Evolutionary conservation across 2,113 vertebrate species (phyloP).

Genomic region (Passer domesticus): DNA sequence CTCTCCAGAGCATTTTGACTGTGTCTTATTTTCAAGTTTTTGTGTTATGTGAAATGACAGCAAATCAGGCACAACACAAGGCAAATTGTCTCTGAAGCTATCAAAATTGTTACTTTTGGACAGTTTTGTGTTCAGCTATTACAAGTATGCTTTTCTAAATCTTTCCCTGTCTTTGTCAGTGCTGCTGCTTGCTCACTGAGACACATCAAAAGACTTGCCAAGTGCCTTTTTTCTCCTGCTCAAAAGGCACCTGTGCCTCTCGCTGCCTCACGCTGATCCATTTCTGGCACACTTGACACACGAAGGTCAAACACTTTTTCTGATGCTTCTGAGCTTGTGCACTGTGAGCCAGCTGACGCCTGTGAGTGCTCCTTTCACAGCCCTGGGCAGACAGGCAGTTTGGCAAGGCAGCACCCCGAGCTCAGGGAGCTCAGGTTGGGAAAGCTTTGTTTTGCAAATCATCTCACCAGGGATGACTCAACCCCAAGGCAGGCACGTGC

Average conservation of each 20-base stretch:
- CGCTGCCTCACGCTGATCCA: neutral
- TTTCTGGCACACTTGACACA: neutral
- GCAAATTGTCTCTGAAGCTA: neutral
- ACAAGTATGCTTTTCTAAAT: neutral
- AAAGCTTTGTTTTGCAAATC: neutral
- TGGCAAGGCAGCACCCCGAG: neutral
- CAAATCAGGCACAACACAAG: neutral
- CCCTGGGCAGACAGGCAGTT: neutral
- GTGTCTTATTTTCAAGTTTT: neutral
- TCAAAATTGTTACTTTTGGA: neutral
- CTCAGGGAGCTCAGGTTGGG: neutral
- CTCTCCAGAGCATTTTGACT: neutral
- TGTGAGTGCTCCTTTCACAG: neutral
- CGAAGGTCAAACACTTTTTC: neutral
- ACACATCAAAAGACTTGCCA: neutral
- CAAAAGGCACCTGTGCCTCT: neutral
- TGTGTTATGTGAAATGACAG: neutral
- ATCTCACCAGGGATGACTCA: neutral
- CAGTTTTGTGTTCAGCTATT: constrained; percentile 5
- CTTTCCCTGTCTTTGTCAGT: neutral
- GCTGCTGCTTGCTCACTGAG: neutral
- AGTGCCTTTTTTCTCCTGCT: neutral
- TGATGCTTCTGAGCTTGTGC: neutral
- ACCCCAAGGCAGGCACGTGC: neutral
- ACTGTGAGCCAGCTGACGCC: neutral